A percentile compares a stretch with the other conserved stretches of the same genome.
Evolutionary conservation across 1,140 invertebrate species (phyloP).

Genomic region (Hesperophylax magnus): DNA sequence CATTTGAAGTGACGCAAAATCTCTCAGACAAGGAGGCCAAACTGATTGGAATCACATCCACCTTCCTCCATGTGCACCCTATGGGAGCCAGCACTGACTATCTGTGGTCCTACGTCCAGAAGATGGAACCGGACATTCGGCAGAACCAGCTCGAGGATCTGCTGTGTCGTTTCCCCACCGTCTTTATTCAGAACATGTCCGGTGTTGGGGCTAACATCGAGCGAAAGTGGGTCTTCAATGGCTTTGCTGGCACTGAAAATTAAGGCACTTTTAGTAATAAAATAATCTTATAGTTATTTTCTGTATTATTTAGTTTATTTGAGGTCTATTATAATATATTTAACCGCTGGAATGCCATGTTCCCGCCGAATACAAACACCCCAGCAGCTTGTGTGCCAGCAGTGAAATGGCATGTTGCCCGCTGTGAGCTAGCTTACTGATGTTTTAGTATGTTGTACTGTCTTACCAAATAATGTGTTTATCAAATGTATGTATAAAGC

Average conservation of each 20-base stretch:
- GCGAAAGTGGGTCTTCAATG: constrained; percentile 83
- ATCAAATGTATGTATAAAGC: no score
- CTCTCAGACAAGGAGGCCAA: constrained; percentile 72
- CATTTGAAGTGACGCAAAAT: constrained; percentile 17
- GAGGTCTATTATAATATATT: no score
- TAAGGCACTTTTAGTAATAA: no score
- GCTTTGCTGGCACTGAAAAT: constrained; percentile 54
- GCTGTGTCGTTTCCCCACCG: constrained; percentile 80
- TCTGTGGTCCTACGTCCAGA: constrained; percentile 87
- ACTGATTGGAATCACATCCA: constrained; percentile 84
- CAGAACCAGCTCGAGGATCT: constrained; percentile 82
- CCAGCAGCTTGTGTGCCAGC: no score
- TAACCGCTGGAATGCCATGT: no score
- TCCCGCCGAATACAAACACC: no score
- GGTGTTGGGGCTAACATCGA: constrained; percentile 85
- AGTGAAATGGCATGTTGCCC: no score
- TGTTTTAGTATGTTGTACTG: no score
- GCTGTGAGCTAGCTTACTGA: no score
- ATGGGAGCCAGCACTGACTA: constrained; percentile 89
- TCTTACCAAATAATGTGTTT: no score
- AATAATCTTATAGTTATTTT: no score
- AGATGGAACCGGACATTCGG: constrained; percentile 77
- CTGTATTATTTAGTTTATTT: no score
- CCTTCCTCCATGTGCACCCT: constrained; percentile 90
- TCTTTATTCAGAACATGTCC: constrained; percentile 83